Evolutionary conservation across 1,140 invertebrate species (phyloP).

Genomic region (Dicyema japonicum): DNA sequence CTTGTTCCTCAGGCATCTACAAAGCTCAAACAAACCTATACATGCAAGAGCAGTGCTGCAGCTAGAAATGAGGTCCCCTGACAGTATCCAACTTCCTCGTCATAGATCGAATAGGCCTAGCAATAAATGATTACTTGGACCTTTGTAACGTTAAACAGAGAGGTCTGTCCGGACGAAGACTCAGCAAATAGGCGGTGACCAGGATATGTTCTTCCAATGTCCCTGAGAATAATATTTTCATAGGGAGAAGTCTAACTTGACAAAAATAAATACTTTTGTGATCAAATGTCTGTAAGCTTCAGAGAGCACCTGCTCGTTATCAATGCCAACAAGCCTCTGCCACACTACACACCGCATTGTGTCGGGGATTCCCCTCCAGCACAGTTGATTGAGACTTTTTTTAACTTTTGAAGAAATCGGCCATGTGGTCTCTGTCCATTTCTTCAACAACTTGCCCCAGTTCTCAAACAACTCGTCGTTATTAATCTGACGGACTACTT

Average conservation of each 20-base stretch:
- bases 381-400: too few species aligned
- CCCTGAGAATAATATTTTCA: slow-evolving; percentile 62
- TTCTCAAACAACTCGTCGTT: too few species aligned
- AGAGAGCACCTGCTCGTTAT: slow-evolving; percentile 47
- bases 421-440: too few species aligned
- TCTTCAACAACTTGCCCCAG: too few species aligned
- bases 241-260: slow-evolving; percentile 37
- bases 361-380: slow-evolving; percentile 60
- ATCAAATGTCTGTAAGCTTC: slow-evolving; percentile 60
- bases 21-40: too few species aligned
- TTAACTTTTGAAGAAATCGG: too few species aligned
- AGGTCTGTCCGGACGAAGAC: slow-evolving; percentile 47
- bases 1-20: slow-evolving; percentile 96
- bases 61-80: slow-evolving; percentile 85
- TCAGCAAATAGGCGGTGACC: slow-evolving; percentile 63
- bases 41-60: slow-evolving; percentile 64
- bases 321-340: slow-evolving; percentile 56
- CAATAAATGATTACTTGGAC: slow-evolving; percentile 8
- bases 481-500: too few species aligned
- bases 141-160: slow-evolving; percentile 64
- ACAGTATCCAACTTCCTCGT: slow-evolving; percentile 84
- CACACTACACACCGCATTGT: slow-evolving; percentile 75
- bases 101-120: slow-evolving; percentile 67
- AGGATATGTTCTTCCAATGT: slow-evolving; percentile 86
- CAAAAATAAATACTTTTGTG: slow-evolving; percentile 33